A percentile compares a stretch with the other conserved stretches of the same genome.
These are phyloP conservation scores for Oscheius sp. DNA, from an alignment of 2,888 invertebrate species.

Conservation along the genomic window DNA sequence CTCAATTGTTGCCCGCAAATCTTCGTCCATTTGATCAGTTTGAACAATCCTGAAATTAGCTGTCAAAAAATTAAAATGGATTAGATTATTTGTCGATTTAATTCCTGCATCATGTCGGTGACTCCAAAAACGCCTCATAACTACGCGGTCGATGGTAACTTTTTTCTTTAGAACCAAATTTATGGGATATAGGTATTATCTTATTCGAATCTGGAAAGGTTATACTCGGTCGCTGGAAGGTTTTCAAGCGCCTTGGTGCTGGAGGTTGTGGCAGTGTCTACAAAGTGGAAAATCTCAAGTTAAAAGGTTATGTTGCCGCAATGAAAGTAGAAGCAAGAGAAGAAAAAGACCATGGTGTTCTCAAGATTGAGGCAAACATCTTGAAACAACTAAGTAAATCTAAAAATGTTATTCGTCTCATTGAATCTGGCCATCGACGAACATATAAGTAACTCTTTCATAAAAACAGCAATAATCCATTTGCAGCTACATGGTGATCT, in stretches of 20 bases:
- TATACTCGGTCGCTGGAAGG: constrained; percentile 43
- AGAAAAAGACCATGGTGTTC: constrained; percentile 19
- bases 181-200: background rate
- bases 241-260: constrained; percentile 94
- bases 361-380: constrained; percentile 17
- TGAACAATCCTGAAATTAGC: background rate
- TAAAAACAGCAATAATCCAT: background rate
- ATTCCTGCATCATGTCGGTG: background rate
- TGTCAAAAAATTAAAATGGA: background rate
- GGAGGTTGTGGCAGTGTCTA: constrained; percentile 97
- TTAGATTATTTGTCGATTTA: background rate
- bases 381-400: constrained; percentile 7
- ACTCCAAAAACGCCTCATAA: background rate
- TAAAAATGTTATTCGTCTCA: constrained; percentile 2
- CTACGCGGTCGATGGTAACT: too few species aligned
- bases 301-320: constrained; percentile 10
- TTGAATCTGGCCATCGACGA: constrained; percentile 10
- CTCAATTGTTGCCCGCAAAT: background rate
- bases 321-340: constrained; percentile 6
- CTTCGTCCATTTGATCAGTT: background rate
- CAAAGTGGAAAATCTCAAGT: constrained; percentile 82
- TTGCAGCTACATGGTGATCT: constrained; percentile 52
- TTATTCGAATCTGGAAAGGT: constrained; percentile 26
- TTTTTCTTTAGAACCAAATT: background rate
- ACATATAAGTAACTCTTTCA: constrained; percentile 11